Evolutionary conservation across 2,113 vertebrate species (phyloP), one percentile per base, ranked within the genome.

Genomic region (Trachemys scripta): DNA sequence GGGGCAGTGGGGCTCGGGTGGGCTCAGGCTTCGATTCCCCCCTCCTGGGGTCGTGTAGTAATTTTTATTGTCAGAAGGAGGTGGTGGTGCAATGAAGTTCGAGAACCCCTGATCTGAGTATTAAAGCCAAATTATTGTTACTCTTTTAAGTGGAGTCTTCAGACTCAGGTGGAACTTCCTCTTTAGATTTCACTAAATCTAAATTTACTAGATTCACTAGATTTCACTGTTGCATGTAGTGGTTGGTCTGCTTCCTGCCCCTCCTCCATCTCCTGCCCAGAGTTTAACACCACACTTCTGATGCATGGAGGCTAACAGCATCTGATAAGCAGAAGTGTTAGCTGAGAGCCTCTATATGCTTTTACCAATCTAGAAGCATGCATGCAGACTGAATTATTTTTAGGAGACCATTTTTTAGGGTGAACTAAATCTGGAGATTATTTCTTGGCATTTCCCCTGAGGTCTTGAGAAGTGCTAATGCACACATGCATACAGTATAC

Each of bases 91-190:
- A 53, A 53, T 20, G 51, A 19, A 53, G 51, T 53, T 53, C 2
- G 51, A 53, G 17, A 19, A 53, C 19, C 51, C 51, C 6, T 17
- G 17, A 19, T 53, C 51, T 53, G 11, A 0, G 42, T 84, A 0
- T 80, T 87, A 79, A 72, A 72, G 53, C 38, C 53, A 76, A 38
- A 0, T 1, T 82, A 42, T n/a, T 57, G 38, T 24, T 20, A 47
- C 16, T 88, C 95, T 51, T 24, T 78, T 90, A 65, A 80, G 89
- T 95, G 79, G 89, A 84, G 53, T 29, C 11, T 92, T 91, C 95
- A 31, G 29, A 65, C 49, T 89, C 45, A 29, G 31, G 1, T 14
- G 5, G 2, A 0, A 0, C 49, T 89, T 91, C 14, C 49, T 0
- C 57, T 84, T 92, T 72, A 62, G 57, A 35, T 65, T 65, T 65